Evolutionary conservation across 1,140 invertebrate species (phyloP).

Genomic region (Drosophila pseudoananassae): DNA sequence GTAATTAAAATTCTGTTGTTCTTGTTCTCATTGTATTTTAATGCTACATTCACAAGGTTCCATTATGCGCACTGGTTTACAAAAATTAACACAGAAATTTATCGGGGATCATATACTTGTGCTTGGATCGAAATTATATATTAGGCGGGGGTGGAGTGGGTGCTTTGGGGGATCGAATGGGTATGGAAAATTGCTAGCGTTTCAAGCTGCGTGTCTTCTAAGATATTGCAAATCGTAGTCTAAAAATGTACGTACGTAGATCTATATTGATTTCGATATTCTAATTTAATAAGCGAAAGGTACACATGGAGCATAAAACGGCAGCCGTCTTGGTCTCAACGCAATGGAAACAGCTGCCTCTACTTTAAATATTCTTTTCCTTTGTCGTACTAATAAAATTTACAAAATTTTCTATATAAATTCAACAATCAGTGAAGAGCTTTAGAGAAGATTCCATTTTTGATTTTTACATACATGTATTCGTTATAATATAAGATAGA

Average conservation of each 20-base stretch:
- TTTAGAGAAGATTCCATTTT: constrained; percentile 51
- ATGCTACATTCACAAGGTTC: constrained; percentile 72
- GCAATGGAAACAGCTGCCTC: constrained; percentile 34
- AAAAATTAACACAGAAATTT: constrained; percentile 55
- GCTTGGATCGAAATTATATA: constrained; percentile 41
- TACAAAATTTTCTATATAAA: constrained; percentile 78
- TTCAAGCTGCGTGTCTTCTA: constrained; percentile 45
- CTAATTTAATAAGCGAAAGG: constrained; percentile 79
- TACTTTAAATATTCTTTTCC: constrained; percentile 47
- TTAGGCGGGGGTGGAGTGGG: neutral
- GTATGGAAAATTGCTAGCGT: constrained; percentile 12
- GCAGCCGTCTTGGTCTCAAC: constrained; percentile 16
- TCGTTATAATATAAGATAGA: constrained; percentile 39
- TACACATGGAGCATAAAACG: constrained; percentile 79
- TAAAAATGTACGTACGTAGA: constrained; percentile 46
- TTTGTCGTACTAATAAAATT: constrained; percentile 71
- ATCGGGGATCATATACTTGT: constrained; percentile 16
- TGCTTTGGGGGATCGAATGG: constrained; percentile 3
- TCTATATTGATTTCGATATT: constrained; percentile 58
- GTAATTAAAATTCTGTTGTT: constrained; percentile 56
- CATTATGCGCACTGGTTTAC: constrained; percentile 72
- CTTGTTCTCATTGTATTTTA: constrained; percentile 43
- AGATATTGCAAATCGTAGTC: constrained; percentile 65
- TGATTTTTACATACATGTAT: constrained; percentile 50
- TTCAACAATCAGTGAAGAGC: constrained; percentile 78